Evolutionary conservation across 2,888 invertebrate species (phyloP).

Genomic region (Diogma glabrata): DNA sequence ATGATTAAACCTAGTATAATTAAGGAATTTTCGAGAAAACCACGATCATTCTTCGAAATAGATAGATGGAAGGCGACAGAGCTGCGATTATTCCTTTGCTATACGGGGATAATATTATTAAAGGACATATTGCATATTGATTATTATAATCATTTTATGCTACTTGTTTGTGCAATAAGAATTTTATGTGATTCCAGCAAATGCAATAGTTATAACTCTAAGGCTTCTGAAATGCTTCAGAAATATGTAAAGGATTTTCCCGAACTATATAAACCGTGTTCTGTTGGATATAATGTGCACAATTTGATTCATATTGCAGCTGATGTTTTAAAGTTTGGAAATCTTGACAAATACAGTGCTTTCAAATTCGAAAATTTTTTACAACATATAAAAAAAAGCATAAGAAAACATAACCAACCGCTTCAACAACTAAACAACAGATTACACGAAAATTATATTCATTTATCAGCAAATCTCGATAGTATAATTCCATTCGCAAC

Average conservation of each 20-base stretch:
- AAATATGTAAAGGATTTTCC: conserved; percentile 8
- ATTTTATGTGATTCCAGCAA: neutral
- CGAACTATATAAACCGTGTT: conserved; percentile 6
- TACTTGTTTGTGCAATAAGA: neutral
- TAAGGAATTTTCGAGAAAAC: neutral
- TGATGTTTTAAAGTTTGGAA: conserved; percentile 10
- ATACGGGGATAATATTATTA: neutral
- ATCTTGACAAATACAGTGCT: conserved; percentile 9
- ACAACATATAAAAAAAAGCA: conserved; percentile 3
- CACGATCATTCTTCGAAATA: neutral
- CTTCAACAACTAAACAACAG: neutral
- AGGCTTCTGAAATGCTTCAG: conserved; percentile 6
- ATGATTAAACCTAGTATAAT: neutral
- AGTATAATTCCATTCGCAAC: neutral
- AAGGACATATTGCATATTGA: neutral
- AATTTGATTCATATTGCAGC: conserved; percentile 11
- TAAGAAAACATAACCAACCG: neutral
- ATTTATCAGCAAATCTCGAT: neutral
- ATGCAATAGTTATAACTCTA: conserved; percentile 1
- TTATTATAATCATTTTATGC: neutral
- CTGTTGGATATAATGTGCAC: conserved; percentile 11
- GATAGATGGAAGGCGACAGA: neutral
- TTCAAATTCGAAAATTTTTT: conserved; percentile 8
- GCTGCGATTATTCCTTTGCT: neutral
- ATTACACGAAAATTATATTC: neutral